Base-by-base conservation (phyloP, 2,797 vertebrate genomes). In the Aselliscus stoliczkanus region DNA sequence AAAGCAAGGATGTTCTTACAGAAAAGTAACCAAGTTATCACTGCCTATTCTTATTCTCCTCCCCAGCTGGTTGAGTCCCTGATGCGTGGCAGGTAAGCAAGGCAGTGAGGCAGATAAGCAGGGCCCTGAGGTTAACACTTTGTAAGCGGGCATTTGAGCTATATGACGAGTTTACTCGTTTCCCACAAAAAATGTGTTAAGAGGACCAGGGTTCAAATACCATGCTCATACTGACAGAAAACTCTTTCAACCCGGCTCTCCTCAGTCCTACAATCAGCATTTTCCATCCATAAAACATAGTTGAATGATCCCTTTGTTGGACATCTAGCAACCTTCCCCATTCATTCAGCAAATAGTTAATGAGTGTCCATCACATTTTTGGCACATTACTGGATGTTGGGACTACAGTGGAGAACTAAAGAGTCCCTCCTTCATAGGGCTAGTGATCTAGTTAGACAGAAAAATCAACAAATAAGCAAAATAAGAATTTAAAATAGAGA, bases 201-300 rank as follows among this genome's bases (percentile, higher is more conserved):
- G 44, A 69, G 4, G 80, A 18, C 69, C 42, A 20, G 17, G 17
- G 39, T 47, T 89, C 88, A 58, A 73, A 37, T 7, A 18, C 37
- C 27, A 2, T 0, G 4, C 58, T 73, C 1, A 62, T 5, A 47
- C 21, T 4, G 5, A 58, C 10, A 77, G 67, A 18, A 1, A 17
- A 29, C 21, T 7, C 64, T 56, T 34, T 39, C 31, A 47, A n/a
- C 27, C n/a, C 2, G n/a, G 15, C 11, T 81, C 54, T 37, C 86
- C 39, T 15, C 54, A 70, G 5, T 39, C 18, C 62, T 64, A 31
- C 2, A 37, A 42, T 18, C 25, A 79, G 42, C 31, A 20, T 39
- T 67, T 56, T 50, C 44, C 18, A 20, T 25, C 58, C 50, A 44
- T 1, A 64, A 20, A 58, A n/a, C 73, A 52, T 4, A 29, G 17